Evolutionary conservation across 2,113 vertebrate genomes (phyloP), one percentile per base, ranked within the genome.

Genomic region (Excalfactoria chinensis): DNA sequence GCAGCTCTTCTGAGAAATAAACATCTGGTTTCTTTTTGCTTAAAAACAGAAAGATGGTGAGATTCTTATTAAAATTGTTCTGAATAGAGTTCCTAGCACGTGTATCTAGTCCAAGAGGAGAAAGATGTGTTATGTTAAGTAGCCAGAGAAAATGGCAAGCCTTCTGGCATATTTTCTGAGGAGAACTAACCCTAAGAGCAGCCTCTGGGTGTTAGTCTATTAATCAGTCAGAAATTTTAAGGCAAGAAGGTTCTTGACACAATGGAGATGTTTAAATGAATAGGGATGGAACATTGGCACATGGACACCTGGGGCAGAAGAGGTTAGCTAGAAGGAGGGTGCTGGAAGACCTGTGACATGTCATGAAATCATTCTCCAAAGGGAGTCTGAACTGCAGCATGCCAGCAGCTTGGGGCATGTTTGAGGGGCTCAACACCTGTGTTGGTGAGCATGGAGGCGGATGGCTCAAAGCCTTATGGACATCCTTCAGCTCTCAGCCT

Each of bases 401-500:
- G 1, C 22, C 28, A 55, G 37, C 6, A 32, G 26, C 64, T 46
- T 26, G 22, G 13, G 25, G 64, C 0, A 18, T 0, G 28, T 10
- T 3, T 11, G 15, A 1, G 3, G 12, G 15, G 3, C 2, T 55
- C 70, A 46, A 15, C 22, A 1, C 46, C 12, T 44, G 16, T 23
- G 9, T 41, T 32, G 1, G 0, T 22, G n/a, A 81, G 51, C 13
- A 34, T 4, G 4, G 21, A 12, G 53, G 67, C 2, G 1, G 41
- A 35, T 0, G 5, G 30, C 14, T 67, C 60, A 56, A 49, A 77
- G 72, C 19, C 41, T 49, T 11, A 6, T 2, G 0, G 60, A 19
- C 0, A 0, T 35, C 13, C 20, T 28, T 3, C 41, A 37, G 46
- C 22, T 76, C 37, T 86, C 28, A 10, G 1, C 1, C 23, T 80